Conservation (phyloP, 2,888 invertebrate genomes). For the Athalia cordata region DNA sequence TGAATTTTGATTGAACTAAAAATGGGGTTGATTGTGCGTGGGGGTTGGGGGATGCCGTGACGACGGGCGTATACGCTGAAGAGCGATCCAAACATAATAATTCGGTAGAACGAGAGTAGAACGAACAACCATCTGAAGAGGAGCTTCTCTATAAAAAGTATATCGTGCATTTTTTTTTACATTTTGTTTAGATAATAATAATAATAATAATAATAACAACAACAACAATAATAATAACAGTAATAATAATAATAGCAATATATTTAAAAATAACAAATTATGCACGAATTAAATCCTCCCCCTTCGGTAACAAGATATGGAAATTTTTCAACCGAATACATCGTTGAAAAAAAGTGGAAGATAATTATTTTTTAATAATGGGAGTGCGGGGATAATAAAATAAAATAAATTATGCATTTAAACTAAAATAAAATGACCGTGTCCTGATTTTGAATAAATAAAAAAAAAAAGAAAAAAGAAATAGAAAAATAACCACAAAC, state of each 20-base stretch:
- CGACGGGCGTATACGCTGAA: too few species aligned
- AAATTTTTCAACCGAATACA: too few species aligned
- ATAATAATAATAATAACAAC: background rate
- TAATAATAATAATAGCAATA: too few species aligned
- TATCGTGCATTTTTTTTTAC: background rate
- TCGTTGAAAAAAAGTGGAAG: too few species aligned
- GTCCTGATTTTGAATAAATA: background rate
- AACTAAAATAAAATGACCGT: background rate
- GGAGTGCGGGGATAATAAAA: background rate
- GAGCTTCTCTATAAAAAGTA: background rate
- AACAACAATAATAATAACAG: too few species aligned
- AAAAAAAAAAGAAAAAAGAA: background rate
- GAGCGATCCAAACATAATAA: too few species aligned
- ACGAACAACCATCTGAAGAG: background rate
- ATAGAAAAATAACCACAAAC: background rate
- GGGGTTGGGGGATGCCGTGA: too few species aligned
- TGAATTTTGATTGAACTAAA: background rate
- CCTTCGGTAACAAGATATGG: too few species aligned
- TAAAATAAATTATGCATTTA: background rate
- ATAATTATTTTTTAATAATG: too few species aligned
- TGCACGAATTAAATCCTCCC: too few species aligned
- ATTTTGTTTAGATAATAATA: background rate
- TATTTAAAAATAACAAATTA: too few species aligned
- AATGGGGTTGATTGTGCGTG: slow-evolving; percentile 19
- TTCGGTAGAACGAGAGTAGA: too few species aligned